phyloP scores from a whole-genome alignment of 1,140 invertebrate species.

The Drosophila takahashii region DNA sequence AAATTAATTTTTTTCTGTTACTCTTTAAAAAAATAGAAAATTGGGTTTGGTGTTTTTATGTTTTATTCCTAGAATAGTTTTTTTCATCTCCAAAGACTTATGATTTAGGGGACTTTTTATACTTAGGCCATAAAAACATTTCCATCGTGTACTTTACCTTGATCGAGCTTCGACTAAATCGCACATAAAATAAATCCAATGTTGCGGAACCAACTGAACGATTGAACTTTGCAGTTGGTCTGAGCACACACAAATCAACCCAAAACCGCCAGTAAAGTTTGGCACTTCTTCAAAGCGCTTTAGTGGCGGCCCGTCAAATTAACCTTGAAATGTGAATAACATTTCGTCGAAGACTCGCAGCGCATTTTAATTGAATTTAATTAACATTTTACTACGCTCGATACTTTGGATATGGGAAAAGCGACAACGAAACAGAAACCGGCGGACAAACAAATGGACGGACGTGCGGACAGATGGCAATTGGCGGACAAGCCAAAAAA shows the following conservation, averaged over 20 bases:
- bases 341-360: constrained; percentile 76
- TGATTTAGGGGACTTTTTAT: not conserved
- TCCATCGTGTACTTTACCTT: constrained; percentile 56
- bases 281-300: constrained; percentile 72
- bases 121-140: constrained; percentile 41
- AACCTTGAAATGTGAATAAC: constrained; percentile 79
- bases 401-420: constrained; percentile 81
- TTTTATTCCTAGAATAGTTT: not conserved
- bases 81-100: not conserved
- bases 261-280: constrained; percentile 32
- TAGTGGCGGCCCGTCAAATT: constrained; percentile 61
- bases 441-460: constrained; percentile 16
- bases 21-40: no score
- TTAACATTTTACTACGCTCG: constrained; percentile 76
- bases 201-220: constrained; percentile 68
- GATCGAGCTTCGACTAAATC: constrained; percentile 28
- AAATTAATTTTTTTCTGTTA: no score
- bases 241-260: constrained; percentile 21
- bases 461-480: constrained; percentile 34
- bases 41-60: no score
- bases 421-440: constrained; percentile 4
- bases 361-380: constrained; percentile 83
- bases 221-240: constrained; percentile 48
- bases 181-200: constrained; percentile 58
- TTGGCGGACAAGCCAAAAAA: constrained; percentile 46